Base-by-base conservation (phyloP, 2,113 vertebrate species). In the Irena cyanogastra region DNA sequence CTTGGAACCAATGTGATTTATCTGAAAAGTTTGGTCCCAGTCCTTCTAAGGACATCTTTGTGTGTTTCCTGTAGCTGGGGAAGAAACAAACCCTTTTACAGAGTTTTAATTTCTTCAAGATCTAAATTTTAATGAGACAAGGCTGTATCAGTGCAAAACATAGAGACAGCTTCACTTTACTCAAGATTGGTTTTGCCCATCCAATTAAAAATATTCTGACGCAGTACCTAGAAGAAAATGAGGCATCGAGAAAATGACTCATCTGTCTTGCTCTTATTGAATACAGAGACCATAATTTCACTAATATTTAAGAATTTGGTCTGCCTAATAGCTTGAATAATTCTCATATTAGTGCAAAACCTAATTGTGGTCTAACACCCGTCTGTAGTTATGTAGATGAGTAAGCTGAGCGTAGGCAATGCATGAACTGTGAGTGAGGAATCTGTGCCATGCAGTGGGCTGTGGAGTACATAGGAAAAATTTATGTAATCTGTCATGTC, bases 371-470 rank as follows among this genome's bases (percentile, higher is more conserved):
- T 41, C 16, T 37, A 54, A 3, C 6, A 50, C 12, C 9, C 1
- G 0, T 65, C 42, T 42, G 5, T 35, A 84, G 18, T 37, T 5
- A 3, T 21, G 21, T 26, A 54, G 42, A 63, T 28, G 41, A 77
- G 5, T 12, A 31, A 44, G 23, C 7, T 3, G 2, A 61, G 13
- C 1, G 1, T 9, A 56, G 31, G 14, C 27, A 30, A 23, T 7
- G 1, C 33, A 66, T 49, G 10, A 92, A n/a, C 4, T 14, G 15
- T 22, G 26, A n/a, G 17, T 69, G 17, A 77, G 11, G 23, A 87
- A 79, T 53, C 23, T 31, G 5, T 61, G 63, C 6, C 16, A 24
- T 45, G 37, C 30, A 83, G n/a, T 0, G 1, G 19, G 4, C 16
- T 63, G 35, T 44, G 24, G 7, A 68, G 9, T 18, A 53, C 15